Evolutionary conservation across 2,888 invertebrate species (phyloP), one percentile per base, ranked within the genome.

Genomic region (Pollenia griseotomentosa): DNA sequence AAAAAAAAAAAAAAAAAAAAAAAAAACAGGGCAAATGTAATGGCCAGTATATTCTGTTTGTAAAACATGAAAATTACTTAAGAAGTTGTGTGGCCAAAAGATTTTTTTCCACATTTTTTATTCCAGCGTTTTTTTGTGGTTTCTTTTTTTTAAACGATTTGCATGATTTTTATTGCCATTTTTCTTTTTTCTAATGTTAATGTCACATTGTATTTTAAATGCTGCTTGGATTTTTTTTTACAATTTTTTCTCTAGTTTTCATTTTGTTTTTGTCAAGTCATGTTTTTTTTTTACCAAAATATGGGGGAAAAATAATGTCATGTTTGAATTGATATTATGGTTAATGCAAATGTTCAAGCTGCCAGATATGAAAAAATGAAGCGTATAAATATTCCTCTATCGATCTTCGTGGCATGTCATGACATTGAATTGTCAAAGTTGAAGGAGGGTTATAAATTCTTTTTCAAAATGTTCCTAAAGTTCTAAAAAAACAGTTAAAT

Each of bases 101-200:
- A 65, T 71, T 55, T 71, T 79, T 71, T n/a, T 66, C 3, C 16
- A 66, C 23, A 5, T 57, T 57, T 19, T 10, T 23, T 57, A 23
- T 55, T 66, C 11, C 7, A n/a, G 6, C 57, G 42, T 61, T 55
- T 71, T n/a, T 48, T 68, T 42, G 42, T 44, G 51, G 12, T 61
- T 70, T 61, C n/a, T 33, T 40, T 53, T 65, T 44, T 16, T 12
- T 33, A 77, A 82, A 61, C 82, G 73, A 86, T 82, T 85, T 85
- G 65, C 77, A 81, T 81, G 48, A 80, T n/a, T 84, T 75, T 85
- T 85, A 68, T 80, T 70, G 74, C 51, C 53, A 53, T 79, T 79
- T 70, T 11, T 12, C 12, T 51, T 19, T 65, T 59, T 57, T 51
- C 23, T 59, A 33, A 77, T 77, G 70, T 77, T 77, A 70, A 70